Conservation (phyloP, 1,140 invertebrate genomes). For the Cephus cinctus region DNA sequence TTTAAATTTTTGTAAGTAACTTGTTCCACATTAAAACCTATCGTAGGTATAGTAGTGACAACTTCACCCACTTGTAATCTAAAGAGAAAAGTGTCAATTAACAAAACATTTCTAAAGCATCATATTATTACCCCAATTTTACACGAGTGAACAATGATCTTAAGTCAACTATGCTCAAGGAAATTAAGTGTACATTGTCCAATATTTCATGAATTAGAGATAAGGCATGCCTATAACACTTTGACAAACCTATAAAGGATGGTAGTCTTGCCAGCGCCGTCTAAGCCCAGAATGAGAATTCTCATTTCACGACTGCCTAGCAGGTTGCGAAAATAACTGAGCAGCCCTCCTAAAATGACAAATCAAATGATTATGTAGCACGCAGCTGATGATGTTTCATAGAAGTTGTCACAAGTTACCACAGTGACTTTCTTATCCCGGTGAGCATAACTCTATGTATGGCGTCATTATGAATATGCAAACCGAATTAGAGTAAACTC, state of each 20-base stretch:
- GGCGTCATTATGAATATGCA: background rate
- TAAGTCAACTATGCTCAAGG: too few relatives aligned
- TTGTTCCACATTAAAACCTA: slow-evolving; percentile 98
- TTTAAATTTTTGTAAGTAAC: slow-evolving; percentile 95
- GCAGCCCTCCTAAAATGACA: slow-evolving; percentile 75
- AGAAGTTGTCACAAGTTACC: slow-evolving; percentile 14
- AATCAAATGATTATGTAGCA: background rate
- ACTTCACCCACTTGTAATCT: slow-evolving; percentile 97
- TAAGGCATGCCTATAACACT: too few relatives aligned
- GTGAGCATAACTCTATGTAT: too few relatives aligned
- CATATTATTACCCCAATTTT: background rate
- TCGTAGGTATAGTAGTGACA: slow-evolving; percentile 98
- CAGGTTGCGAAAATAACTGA: slow-evolving; percentile 93
- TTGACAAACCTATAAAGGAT: slow-evolving; percentile 88
- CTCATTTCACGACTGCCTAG: slow-evolving; percentile 94
- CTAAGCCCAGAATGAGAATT: slow-evolving; percentile 96
- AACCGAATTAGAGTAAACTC: slow-evolving; percentile 21
- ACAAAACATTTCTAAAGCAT: slow-evolving; percentile 8
- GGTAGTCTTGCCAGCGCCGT: slow-evolving; percentile 98
- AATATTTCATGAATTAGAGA: slow-evolving; percentile 16
- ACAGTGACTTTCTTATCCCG: background rate
- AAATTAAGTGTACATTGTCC: slow-evolving; percentile 1
- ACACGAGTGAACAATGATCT: too few relatives aligned
- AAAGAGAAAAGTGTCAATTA: slow-evolving; percentile 15
- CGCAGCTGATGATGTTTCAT: background rate